Conservation (phyloP, 2,113 vertebrate genomes). For the Danio rerio region GRCz12tu NC_133177.1:39079001-39079500, state of each 20-base stretch:
- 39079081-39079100: background rate
- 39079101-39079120: background rate
- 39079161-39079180: background rate
- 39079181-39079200: no score
- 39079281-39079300: conserved; percentile 29
- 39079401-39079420: no score
- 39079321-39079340: conserved; percentile 39
- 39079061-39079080: conserved; percentile 49
- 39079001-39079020: conserved; percentile 35
- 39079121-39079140: background rate
- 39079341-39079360: conserved; percentile 28
- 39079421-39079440: no score
- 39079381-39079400: background rate
- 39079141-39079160: background rate
- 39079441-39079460: no score
- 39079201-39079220: background rate
- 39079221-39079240: background rate
- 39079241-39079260: background rate
- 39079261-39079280: conserved; percentile 14
- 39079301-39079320: conserved; percentile 48
- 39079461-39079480: background rate
- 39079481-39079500: background rate
- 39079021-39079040: conserved; percentile 54
- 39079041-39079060: conserved; percentile 57
- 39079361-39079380: conserved; percentile 30